Base-by-base conservation (phyloP, 2,797 vertebrate genomes). In the Coranthus polyacanthus region DNA sequence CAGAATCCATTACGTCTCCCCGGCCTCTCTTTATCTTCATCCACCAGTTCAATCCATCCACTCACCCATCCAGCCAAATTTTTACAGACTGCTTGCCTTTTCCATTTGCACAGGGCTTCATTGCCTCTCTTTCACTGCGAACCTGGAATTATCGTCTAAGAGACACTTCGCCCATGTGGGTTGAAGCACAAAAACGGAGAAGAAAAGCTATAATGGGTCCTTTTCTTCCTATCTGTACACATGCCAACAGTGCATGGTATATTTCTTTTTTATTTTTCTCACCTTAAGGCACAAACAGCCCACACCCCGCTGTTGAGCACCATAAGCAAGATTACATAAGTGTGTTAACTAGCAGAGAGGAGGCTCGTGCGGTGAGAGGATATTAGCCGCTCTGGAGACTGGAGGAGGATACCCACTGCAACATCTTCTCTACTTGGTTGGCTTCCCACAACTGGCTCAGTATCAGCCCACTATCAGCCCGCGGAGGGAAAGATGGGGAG, bases 291-390 rank as follows among this genome's bases (percentile, higher is more conserved):
- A 85, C 72, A 81, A 79, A 71, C 88, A 85, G 63, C 85, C 88
- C 77, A 89, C 86, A 88, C 77, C 87, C 82, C 38, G 54, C 82
- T 85, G 82, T 71, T 70, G 66, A 75, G 75, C 59, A 72, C 55
- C 79, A 83, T 81, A 77, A 81, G 75, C 39, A 16, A 78, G 71
- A 84, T 91, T 91, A 86, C 80, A 75, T 90, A 91, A 90, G 69
- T 65, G 63, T 24, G 61, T 77, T 83, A 86, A 82, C 75, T 74
- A 65, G 68, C 53, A 12, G 67, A 66, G 82, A 82, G 83, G 81
- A 81, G 82, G 78, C 75, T 43, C 54, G 75, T 69, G 65, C 5
- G 44, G 83, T 51, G 10, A 62, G 77, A 76, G 87, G 85, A 87
- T 83, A 86, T 81, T 73, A 80, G 85, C 56, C 41, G 54, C 85